Evolutionary conservation across 2,113 vertebrate species (phyloP), one percentile per base, ranked within the genome.

Genomic region (Alligator mississippiensis): DNA sequence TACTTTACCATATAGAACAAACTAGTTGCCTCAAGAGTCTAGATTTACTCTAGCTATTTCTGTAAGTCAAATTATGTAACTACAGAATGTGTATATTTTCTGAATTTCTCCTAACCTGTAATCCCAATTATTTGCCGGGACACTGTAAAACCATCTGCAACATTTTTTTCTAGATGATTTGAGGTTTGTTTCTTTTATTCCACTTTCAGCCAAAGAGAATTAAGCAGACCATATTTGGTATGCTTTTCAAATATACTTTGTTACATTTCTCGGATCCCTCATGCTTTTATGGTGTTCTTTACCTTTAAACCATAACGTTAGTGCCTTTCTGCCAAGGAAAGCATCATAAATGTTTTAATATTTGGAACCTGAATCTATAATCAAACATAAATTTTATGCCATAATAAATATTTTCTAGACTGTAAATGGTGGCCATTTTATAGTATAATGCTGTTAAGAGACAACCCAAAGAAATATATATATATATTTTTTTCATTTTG

Each of bases 401-500:
- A 11, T 76, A 59, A 68, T 60, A 82, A 19, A 89, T 63, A 4
- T 81, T 80, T 19, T 61, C 30, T 89, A 89, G 61, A 68, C 59
- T 91, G 94, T 85, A 82, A 84, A 77, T 78, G 22, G 61, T 77
- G 60, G 38, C 63, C 68, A 76, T 91, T 77, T 62, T 93, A 76
- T 62, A 92, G 72, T 90, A 63, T 63, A 77, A n/a, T 25, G 58
- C 86, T 93, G 62, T 90, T 83, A 90, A 30, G 64, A 92, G 84
- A 79, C 81, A 85, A 90, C 66, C 27, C 83, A 89, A 89, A 47
- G 66, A 87, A 78, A 9, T 88, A 82, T 85, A 30, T 18, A 15
- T 82, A 94, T 90, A 87, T 77, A 87, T 64, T 93, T 91, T 82
- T 54, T 95, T 83, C 83, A 62, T 84, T 84, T 90, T 79, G 27